phyloP scores from a whole-genome alignment of 2,888 invertebrate genomes.

The Nymphalis c-album region DNA sequence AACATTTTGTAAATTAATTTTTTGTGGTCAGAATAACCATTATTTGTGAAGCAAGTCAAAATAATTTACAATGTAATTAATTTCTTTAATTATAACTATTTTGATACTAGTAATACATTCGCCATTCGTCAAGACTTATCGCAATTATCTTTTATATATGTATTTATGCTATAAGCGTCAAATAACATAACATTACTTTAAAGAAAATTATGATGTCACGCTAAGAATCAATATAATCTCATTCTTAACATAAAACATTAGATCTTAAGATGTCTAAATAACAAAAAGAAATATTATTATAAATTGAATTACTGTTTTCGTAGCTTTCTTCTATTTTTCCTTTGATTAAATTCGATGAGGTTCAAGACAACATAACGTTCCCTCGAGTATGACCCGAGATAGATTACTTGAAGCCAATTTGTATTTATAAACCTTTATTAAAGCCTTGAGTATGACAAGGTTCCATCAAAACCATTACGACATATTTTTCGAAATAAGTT shows the following conservation, averaged over 20 bases:
- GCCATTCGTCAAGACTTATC: too few species aligned
- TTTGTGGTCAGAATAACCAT: too few species aligned
- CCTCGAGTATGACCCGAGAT: constrained; percentile 37
- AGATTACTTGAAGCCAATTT: constrained; percentile 39
- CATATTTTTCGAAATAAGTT: background rate
- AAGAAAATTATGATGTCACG: background rate
- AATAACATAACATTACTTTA: too few species aligned
- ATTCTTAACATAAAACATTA: constrained; percentile 27
- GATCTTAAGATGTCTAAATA: constrained; percentile 19
- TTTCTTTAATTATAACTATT: too few species aligned
- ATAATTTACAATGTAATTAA: too few species aligned
- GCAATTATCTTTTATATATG: too few species aligned
- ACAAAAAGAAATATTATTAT: constrained; percentile 32
- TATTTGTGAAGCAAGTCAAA: too few species aligned
- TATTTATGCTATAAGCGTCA: too few species aligned
- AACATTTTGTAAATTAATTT: too few species aligned
- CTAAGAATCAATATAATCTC: constrained; percentile 10
- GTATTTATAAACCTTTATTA: constrained; percentile 39
- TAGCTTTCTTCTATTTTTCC: constrained; percentile 35
- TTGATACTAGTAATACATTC: too few species aligned
- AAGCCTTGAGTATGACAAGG: constrained; percentile 6
- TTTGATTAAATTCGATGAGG: constrained; percentile 41
- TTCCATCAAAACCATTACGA: background rate
- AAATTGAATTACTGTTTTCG: constrained; percentile 37
- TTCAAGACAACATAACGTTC: constrained; percentile 32